Percentiles rank a stretch among this genome's conserved stretches.
Conservation (phyloP, 2,797 vertebrate genomes). For the Centropyge bicolor region DNA sequence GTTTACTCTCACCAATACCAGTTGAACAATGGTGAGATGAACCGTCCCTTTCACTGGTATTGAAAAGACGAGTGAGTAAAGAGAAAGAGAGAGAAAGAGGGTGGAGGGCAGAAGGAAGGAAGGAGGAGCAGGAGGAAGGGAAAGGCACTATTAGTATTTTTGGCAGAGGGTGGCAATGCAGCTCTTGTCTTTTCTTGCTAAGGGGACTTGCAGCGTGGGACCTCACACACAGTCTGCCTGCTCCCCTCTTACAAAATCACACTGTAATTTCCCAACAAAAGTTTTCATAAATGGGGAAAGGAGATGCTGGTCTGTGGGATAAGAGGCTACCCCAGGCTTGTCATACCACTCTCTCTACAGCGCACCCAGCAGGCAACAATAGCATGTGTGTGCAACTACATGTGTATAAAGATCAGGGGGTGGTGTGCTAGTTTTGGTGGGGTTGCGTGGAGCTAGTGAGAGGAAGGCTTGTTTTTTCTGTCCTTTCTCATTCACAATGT, state of each 20-base stretch:
- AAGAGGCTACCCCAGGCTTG: constrained; percentile 26
- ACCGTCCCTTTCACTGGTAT: constrained; percentile 45
- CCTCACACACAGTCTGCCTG: constrained; percentile 25
- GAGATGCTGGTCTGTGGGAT: constrained; percentile 26
- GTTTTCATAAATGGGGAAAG: constrained; percentile 26
- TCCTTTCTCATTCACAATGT: constrained; percentile 63
- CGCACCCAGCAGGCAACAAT: constrained; percentile 47
- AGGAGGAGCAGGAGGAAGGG: constrained; percentile 33
- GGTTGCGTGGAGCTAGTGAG: constrained; percentile 12
- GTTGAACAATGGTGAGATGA: constrained; percentile 68
- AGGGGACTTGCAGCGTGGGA: constrained; percentile 51
- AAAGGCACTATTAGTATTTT: constrained; percentile 67
- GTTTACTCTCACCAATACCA: constrained; percentile 66
- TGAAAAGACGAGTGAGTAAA: constrained; percentile 38
- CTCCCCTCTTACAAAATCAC: constrained; percentile 15
- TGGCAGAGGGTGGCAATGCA: constrained; percentile 66
- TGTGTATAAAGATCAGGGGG: constrained; percentile 13
- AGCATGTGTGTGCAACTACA: constrained; percentile 1
- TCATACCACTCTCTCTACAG: constrained; percentile 34
- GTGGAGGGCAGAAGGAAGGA: constrained; percentile 48
- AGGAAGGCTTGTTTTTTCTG: constrained; percentile 11
- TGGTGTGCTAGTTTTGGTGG: constrained; percentile 29
- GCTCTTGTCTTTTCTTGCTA: constrained; percentile 55
- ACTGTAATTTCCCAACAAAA: constrained; percentile 24
- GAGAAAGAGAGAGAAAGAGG: constrained; percentile 21